These are phyloP conservation scores for Sebastes variabilis DNA, from an alignment of 2,797 vertebrate genomes.

Conservation along the genomic window DNA sequence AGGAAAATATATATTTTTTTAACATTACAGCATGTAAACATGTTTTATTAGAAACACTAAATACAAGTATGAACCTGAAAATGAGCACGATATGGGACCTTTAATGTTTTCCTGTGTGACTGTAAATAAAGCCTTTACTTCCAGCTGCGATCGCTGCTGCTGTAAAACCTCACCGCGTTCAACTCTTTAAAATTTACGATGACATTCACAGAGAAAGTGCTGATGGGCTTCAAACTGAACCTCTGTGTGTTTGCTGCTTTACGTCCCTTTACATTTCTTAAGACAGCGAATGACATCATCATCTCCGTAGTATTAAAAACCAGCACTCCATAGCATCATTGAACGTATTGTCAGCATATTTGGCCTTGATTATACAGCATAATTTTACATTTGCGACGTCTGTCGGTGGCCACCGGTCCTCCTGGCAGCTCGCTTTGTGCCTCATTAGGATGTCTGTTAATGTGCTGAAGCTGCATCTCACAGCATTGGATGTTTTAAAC, in stretches of 20 bases:
- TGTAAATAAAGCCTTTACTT: slow-evolving; percentile 49
- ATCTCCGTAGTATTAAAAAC: slow-evolving; percentile 13
- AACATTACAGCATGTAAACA: too few species aligned
- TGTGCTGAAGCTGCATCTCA: slow-evolving; percentile 5
- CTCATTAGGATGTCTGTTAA: slow-evolving; percentile 27
- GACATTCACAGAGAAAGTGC: slow-evolving; percentile 54
- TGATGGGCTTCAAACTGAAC: slow-evolving; percentile 12
- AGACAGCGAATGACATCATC: not conserved
- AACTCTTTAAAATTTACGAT: slow-evolving; percentile 56
- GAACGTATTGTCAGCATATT: not conserved
- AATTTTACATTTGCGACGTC: not conserved
- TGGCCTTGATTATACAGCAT: slow-evolving; percentile 20
- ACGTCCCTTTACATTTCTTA: not conserved
- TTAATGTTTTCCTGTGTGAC: slow-evolving; percentile 28
- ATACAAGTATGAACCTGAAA: too few species aligned
- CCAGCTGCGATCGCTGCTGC: slow-evolving; percentile 10
- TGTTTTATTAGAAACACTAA: too few species aligned
- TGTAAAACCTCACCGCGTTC: slow-evolving; percentile 31
- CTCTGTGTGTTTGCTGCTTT: slow-evolving; percentile 16
- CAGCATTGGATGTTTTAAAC: slow-evolving; percentile 12
- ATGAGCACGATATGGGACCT: too few species aligned
- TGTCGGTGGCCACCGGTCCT: not conserved
- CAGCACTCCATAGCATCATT: slow-evolving; percentile 34
- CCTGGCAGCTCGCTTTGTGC: slow-evolving; percentile 46
- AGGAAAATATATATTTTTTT: too few species aligned